Conservation (phyloP, 2,888 invertebrate species). For the Aleiodes alternator region DNA sequence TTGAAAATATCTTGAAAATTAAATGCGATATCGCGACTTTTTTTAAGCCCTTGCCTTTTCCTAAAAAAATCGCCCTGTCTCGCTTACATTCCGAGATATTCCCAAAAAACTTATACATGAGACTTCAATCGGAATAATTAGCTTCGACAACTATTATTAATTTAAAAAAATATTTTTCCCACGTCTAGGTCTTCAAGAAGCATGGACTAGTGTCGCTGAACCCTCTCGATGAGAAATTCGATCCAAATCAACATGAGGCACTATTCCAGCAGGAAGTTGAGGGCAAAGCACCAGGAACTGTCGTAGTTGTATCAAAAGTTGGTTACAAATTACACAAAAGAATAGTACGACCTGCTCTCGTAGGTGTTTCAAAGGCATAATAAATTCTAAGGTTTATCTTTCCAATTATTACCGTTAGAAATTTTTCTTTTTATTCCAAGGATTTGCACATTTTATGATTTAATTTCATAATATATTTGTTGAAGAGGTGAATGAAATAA, state of each 20-base stretch:
- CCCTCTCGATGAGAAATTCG: conserved; percentile 94
- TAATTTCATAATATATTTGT: conserved; percentile 9
- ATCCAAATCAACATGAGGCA: conserved; percentile 98
- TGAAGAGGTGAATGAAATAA: conserved; percentile 16
- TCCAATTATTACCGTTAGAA: conserved; percentile 7
- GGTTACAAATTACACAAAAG: conserved; percentile 97
- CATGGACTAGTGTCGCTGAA: conserved; percentile 93
- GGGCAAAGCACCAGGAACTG: conserved; percentile 89
- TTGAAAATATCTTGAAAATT: too few species aligned
- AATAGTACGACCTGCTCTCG: conserved; percentile 95
- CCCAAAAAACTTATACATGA: not conserved
- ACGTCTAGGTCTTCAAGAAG: conserved; percentile 86
- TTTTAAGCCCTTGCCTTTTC: not conserved
- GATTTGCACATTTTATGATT: conserved; percentile 28
- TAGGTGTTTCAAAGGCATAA: conserved; percentile 90
- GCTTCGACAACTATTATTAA: not conserved
- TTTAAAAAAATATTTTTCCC: conserved; percentile 37
- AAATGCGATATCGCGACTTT: not conserved
- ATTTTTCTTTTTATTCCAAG: conserved; percentile 4
- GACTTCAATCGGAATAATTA: not conserved
- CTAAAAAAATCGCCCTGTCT: not conserved
- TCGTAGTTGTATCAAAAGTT: conserved; percentile 94
- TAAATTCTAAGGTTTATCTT: conserved; percentile 21
- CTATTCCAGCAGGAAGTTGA: conserved; percentile 93
- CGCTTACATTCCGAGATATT: too few species aligned